Conservation (phyloP, 2,888 invertebrate species). For the Mactromeris polynyma region DNA sequence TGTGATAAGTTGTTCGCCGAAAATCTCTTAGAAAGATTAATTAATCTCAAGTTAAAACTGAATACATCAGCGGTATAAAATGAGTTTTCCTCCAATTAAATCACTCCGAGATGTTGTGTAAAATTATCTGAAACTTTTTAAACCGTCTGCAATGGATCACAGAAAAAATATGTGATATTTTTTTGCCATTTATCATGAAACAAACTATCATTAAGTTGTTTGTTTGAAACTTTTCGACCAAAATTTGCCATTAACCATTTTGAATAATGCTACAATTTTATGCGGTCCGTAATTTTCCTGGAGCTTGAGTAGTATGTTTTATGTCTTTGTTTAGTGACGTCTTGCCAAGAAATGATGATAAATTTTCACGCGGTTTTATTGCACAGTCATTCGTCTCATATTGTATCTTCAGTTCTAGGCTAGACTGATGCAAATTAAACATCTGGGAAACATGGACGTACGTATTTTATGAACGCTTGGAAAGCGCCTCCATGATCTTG, state of each 20-base stretch:
- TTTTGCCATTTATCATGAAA: background rate
- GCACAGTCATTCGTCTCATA: background rate
- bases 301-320: background rate
- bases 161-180: background rate
- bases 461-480: background rate
- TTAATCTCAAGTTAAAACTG: constrained; percentile 25
- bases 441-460: constrained; percentile 1
- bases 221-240: background rate
- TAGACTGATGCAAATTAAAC: background rate
- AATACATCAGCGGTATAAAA: constrained; percentile 27
- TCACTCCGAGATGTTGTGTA: constrained; percentile 4
- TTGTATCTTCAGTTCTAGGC: background rate
- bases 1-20: constrained; percentile 12
- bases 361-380: background rate
- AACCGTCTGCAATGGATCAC: constrained; percentile 34
- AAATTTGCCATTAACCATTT: constrained; percentile 18
- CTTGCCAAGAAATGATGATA: constrained; percentile 5
- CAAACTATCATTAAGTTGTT: constrained; percentile 13
- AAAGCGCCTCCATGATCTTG: constrained; percentile 25
- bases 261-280: constrained; percentile 17
- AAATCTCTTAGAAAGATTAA: constrained; percentile 30
- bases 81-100: constrained; percentile 34
- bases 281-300: background rate
- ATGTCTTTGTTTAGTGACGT: constrained; percentile 20
- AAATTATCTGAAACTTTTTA: constrained; percentile 28